Conservation (phyloP, 2,888 invertebrate genomes). For the Thymelicus lineola region DNA sequence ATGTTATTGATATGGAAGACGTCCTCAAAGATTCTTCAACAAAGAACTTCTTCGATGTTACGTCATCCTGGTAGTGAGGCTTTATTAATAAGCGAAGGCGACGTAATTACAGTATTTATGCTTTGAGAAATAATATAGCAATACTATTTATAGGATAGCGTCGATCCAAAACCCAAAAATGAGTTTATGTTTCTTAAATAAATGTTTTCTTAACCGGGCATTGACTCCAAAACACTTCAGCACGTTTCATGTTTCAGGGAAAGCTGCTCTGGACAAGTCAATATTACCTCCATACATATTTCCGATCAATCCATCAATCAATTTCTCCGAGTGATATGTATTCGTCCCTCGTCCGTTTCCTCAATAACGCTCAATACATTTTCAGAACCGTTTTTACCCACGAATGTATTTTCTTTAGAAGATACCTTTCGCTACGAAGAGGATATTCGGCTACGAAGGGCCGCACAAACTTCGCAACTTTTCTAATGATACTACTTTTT, state of each 20-base stretch:
- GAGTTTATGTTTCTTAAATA: too few relatives aligned
- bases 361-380: constrained; percentile 10
- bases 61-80: neutral
- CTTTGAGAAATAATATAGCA: too few relatives aligned
- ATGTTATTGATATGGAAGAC: neutral
- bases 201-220: too few relatives aligned
- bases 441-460: constrained; percentile 11
- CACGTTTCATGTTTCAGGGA: too few relatives aligned
- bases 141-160: too few relatives aligned
- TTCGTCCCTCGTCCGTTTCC: constrained; percentile 16
- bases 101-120: too few relatives aligned
- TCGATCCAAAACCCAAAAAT: too few relatives aligned
- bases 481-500: constrained; percentile 38
- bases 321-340: constrained; percentile 10
- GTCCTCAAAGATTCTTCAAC: neutral
- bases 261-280: neutral
- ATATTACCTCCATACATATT: neutral
- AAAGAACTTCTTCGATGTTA: neutral
- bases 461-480: constrained; percentile 24
- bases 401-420: constrained; percentile 22
- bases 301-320: constrained; percentile 17
- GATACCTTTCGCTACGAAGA: constrained; percentile 6
- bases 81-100: too few relatives aligned
- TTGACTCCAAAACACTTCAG: neutral
- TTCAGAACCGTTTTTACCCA: constrained; percentile 20